These are phyloP conservation scores for Pagetopsis macropterus DNA, from an alignment of 2,797 vertebrate genomes.

Conservation along the genomic window DNA sequence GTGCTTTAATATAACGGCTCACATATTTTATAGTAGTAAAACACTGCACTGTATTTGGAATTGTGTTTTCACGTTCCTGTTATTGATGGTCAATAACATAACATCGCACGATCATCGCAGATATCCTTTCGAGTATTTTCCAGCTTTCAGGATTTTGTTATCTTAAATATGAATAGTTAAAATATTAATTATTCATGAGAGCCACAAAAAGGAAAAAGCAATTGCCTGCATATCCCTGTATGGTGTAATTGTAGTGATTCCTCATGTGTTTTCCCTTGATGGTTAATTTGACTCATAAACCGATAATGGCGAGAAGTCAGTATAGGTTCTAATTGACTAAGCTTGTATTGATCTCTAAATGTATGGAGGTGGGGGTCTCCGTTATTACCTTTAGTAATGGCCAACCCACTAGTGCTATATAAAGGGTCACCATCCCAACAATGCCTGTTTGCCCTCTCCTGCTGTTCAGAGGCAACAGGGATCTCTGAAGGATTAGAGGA, in stretches of 20 bases:
- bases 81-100: not conserved
- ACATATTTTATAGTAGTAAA: not conserved
- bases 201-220: not conserved
- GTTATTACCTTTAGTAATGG: constrained; percentile 15
- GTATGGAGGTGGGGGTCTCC: not conserved
- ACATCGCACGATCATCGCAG: not conserved
- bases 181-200: not conserved
- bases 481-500: not conserved
- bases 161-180: not conserved
- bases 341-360: constrained; percentile 24
- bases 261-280: not conserved
- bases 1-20: not conserved
- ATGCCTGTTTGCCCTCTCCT: not conserved
- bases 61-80: not conserved
- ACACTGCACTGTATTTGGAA: not conserved
- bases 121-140: not conserved
- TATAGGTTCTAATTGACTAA: not conserved
- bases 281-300: constrained; percentile 2
- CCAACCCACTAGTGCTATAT: constrained; percentile 3
- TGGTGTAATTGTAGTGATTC: not conserved
- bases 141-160: not conserved
- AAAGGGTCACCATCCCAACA: constrained; percentile 8
- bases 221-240: not conserved
- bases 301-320: not conserved
- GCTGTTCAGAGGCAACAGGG: constrained; percentile 4